phyloP scores from a whole-genome alignment of 92 coral and sea anemone genomes.

The Zoanthus sociatus region DNA sequence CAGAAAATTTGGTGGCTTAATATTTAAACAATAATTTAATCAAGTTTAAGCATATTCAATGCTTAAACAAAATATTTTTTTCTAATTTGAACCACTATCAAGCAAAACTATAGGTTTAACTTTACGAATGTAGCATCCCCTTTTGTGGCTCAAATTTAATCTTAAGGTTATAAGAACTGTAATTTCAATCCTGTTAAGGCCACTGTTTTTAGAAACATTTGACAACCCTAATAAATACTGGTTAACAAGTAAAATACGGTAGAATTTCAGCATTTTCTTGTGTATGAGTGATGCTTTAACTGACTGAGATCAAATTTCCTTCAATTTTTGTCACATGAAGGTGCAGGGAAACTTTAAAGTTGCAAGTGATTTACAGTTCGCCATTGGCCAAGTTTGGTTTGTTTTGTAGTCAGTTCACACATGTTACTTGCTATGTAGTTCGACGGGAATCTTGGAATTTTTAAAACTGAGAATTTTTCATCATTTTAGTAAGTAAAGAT shows the following conservation, averaged over 20 bases:
- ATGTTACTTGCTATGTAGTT: slow-evolving; percentile 12
- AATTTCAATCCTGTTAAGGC: no score
- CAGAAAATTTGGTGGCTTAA: no score
- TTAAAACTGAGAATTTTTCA: slow-evolving; percentile 38
- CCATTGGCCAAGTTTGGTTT: slow-evolving; percentile 92
- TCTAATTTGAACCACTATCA: no score
- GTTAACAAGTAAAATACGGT: neutral
- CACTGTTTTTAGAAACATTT: no score
- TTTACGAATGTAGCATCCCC: no score
- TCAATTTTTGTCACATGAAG: slow-evolving; percentile 82
- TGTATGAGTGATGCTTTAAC: slow-evolving; percentile 27
- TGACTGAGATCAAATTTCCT: slow-evolving; percentile 69
- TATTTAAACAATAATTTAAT: no score
- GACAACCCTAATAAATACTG: no score
- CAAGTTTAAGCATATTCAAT: no score
- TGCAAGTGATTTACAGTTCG: slow-evolving; percentile 76
- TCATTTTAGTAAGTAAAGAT: slow-evolving; percentile 32
- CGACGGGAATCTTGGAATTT: slow-evolving; percentile 22
- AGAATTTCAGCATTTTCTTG: slow-evolving; percentile 25
- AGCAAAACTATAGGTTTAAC: no score
- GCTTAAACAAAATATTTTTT: no score
- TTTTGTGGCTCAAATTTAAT: no score
- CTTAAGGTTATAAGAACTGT: no score
- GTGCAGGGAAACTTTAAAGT: slow-evolving; percentile 75
- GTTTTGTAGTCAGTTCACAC: slow-evolving; percentile 66